Percentiles rank a stretch among this genome's conserved stretches.
Evolutionary conservation across 1,140 invertebrate genomes (phyloP).

Genomic region (Frieseomelitta varia): DNA sequence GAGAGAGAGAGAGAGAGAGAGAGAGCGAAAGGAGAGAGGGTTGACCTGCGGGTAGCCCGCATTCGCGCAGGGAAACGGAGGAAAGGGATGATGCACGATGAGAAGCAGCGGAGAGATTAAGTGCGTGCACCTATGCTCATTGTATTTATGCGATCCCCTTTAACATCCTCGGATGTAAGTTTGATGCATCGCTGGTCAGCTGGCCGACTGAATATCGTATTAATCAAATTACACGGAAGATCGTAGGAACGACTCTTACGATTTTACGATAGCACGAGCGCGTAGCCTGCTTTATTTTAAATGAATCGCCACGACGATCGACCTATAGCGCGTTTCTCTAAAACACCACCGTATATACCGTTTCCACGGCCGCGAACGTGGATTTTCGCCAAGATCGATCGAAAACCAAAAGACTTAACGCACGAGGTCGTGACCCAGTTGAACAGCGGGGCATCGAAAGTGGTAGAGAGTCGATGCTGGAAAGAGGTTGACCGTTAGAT

Average conservation of each 20-base stretch:
- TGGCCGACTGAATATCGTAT: not conserved
- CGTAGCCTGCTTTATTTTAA: no score
- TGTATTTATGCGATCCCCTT: slow-evolving; percentile 20
- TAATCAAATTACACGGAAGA: not conserved
- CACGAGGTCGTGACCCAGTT: slow-evolving; percentile 57
- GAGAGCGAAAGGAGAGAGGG: not conserved
- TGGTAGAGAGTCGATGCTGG: slow-evolving; percentile 19
- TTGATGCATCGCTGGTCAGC: not conserved
- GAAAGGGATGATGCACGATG: slow-evolving; percentile 23
- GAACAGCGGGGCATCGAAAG: slow-evolving; percentile 3
- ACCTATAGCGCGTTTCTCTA: no score
- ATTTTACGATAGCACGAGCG: no score
- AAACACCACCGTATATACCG: no score
- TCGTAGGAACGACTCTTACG: no score
- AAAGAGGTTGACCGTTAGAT: slow-evolving; percentile 42
- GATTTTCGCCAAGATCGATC: slow-evolving; percentile 17
- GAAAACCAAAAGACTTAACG: slow-evolving; percentile 22
- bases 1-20: not conserved
- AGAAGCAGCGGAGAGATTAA: slow-evolving; percentile 25
- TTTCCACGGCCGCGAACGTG: not conserved
- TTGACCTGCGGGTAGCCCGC: slow-evolving; percentile 6
- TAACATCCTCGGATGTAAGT: not conserved
- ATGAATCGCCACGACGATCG: no score
- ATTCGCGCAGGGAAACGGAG: slow-evolving; percentile 8
- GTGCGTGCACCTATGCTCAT: slow-evolving; percentile 11